Evolutionary conservation across 2,888 invertebrate genomes (phyloP), one percentile per base, ranked within the genome.

Genomic region (Saturnia pavonia): DNA sequence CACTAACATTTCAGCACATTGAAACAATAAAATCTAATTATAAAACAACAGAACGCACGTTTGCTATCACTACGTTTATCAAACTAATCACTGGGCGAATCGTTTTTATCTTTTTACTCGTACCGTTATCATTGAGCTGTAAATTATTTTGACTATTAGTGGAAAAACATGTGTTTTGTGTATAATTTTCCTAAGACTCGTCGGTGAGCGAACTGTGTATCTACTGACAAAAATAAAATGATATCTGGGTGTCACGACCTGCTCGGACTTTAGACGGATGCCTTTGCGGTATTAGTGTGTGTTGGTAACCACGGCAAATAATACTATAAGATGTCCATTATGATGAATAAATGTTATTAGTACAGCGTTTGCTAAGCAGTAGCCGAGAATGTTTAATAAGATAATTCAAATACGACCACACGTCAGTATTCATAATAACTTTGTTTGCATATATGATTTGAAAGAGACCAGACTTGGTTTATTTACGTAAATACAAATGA

Each of bases 131-230:
- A 82, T 74, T 77, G 78, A 82, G 77, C 81, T 81, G 81, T 91
- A 91, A 88, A 90, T 90, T 89, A 89, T 84, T 88, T 85, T 82
- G 84, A 84, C 82, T 80, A 84, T 82, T 71, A 77, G 75, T 83
- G 82, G 82, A 87, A 88, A 57, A 85, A 85, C 80, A 84, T 81
- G 80, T 74, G 74, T 72, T 77, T 68, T 40, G 65, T 70, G 69
- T 72, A 74, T 57, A 79, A 78, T 77, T 81, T 83, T 79, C 74
- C 74, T 54, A 75, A 74, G 72, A 69, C 71, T 71, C 70, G 63
- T 70, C 71, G 71, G 71, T 71, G 67, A 68, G 72, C 67, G 71
- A 76, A 40, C 40, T 73, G 73, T 70, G 71, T 75, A 75, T 77
- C 73, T 69, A 71, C 72, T 74, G 81, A 83, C 82, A 74, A 81